phyloP scores from a whole-genome alignment of 2,797 vertebrate genomes.

The Esox masquinongy region DNA sequence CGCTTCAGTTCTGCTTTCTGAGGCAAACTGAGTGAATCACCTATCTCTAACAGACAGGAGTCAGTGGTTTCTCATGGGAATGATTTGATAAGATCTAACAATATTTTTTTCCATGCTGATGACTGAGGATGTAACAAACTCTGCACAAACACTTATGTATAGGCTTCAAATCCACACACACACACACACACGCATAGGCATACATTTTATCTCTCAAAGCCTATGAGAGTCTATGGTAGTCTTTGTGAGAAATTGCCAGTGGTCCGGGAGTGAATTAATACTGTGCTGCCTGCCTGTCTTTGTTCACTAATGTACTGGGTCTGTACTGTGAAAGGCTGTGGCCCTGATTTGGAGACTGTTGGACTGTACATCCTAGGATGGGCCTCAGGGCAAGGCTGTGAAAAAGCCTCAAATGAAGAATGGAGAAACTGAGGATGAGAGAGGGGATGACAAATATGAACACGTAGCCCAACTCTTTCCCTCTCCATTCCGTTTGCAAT shows the following conservation, averaged over 20 bases:
- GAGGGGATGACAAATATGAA: conserved; percentile 35
- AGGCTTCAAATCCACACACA: background rate
- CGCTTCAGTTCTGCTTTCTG: background rate
- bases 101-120: background rate
- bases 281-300: conserved; percentile 41
- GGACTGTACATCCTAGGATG: conserved; percentile 63
- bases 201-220: background rate
- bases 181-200: background rate
- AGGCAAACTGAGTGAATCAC: background rate
- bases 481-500: conserved; percentile 33
- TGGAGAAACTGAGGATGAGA: conserved; percentile 28
- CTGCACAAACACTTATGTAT: background rate
- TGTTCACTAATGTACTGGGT: conserved; percentile 69
- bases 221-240: background rate
- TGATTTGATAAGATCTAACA: background rate
- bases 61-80: conserved; percentile 1
- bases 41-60: background rate
- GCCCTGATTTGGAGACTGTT: conserved; percentile 60
- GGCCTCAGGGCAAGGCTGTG: conserved; percentile 61
- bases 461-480: conserved; percentile 42
- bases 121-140: background rate
- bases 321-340: conserved; percentile 47
- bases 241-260: conserved; percentile 29
- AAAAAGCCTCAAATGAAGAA: conserved; percentile 33
- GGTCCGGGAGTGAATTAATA: background rate